phyloP scores from a whole-genome alignment of 2,888 invertebrate species.

The Oligia latruncula region DNA sequence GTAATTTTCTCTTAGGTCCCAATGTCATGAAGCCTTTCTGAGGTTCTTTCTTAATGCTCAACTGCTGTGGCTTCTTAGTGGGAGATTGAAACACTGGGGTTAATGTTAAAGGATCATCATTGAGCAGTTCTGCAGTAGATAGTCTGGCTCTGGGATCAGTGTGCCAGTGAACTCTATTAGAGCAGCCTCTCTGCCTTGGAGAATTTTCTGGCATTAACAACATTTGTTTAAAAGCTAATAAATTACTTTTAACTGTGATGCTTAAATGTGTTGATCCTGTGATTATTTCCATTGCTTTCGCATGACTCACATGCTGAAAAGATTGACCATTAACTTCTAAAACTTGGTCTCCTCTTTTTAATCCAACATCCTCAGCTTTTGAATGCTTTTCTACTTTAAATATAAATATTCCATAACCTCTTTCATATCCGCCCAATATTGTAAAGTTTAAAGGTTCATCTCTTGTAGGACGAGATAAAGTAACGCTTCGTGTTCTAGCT shows the following conservation, averaged over 20 bases:
- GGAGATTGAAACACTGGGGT: slow-evolving; percentile 89
- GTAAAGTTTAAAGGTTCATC: slow-evolving; percentile 98
- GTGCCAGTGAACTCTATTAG: slow-evolving; percentile 92
- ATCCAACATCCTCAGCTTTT: slow-evolving; percentile 98
- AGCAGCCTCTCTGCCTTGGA: slow-evolving; percentile 92
- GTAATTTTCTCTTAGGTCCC: slow-evolving; percentile 95
- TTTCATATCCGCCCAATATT: slow-evolving; percentile 97
- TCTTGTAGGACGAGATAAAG: slow-evolving; percentile 96
- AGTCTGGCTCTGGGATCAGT: slow-evolving; percentile 93
- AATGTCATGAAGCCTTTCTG: slow-evolving; percentile 97
- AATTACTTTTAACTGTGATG: slow-evolving; percentile 98
- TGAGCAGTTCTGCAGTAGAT: slow-evolving; percentile 94
- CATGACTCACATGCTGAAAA: slow-evolving; percentile 97
- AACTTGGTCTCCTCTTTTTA: slow-evolving; percentile 99
- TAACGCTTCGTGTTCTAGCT: slow-evolving; percentile 97
- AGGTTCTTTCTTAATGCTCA: slow-evolving; percentile 91
- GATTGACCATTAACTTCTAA: slow-evolving; percentile 99
- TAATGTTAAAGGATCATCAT: slow-evolving; percentile 86
- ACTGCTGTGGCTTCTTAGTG: slow-evolving; percentile 89
- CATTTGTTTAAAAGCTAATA: slow-evolving; percentile 95
- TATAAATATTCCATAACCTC: slow-evolving; percentile 98
- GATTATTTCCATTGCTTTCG: slow-evolving; percentile 97
- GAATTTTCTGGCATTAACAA: slow-evolving; percentile 94
- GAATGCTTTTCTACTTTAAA: slow-evolving; percentile 97
- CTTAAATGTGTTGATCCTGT: slow-evolving; percentile 98